phyloP scores from a whole-genome alignment of 2,888 invertebrate species.

The Pristionchus arcanus region DNA sequence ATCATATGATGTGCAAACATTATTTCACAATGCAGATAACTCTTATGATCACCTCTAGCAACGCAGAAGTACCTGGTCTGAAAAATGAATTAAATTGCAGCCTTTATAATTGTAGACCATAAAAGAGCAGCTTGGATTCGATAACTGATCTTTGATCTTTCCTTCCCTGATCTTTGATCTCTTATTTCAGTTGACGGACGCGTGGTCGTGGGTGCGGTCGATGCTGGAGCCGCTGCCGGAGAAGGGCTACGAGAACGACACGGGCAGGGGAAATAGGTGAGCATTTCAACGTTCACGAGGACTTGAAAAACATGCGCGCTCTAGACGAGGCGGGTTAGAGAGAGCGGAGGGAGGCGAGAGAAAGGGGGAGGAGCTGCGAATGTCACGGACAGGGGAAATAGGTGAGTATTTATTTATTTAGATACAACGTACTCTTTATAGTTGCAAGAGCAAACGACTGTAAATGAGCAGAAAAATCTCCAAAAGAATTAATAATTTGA shows the following conservation, averaged over 20 bases:
- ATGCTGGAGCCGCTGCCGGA: slow-evolving; percentile 48
- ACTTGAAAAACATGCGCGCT: too few species aligned
- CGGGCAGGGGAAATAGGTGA: slow-evolving; percentile 26
- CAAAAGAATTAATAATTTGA: too few species aligned
- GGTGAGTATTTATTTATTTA: too few species aligned
- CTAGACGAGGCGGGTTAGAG: neutral
- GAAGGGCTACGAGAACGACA: slow-evolving; percentile 35
- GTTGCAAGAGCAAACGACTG: neutral
- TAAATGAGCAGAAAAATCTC: neutral
- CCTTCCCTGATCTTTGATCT: neutral
- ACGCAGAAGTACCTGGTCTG: too few species aligned
- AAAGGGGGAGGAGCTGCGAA: neutral
- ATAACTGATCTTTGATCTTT: too few species aligned
- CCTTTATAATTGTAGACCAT: too few species aligned
- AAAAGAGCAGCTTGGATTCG: too few species aligned
- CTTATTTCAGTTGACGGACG: neutral
- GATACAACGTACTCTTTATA: neutral
- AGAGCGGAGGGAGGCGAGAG: neutral
- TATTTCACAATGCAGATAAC: too few species aligned
- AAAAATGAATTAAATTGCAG: too few species aligned
- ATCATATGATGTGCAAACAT: too few species aligned
- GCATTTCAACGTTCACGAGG: neutral
- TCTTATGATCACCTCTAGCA: too few species aligned
- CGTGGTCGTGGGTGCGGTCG: slow-evolving; percentile 42
- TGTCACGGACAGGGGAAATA: slow-evolving; percentile 42